A percentile compares a stretch with the other conserved stretches of the same genome.
These are phyloP conservation scores for Nipponia nippon DNA, from an alignment of 2,113 vertebrate genomes.

Conservation along the genomic window DNA sequence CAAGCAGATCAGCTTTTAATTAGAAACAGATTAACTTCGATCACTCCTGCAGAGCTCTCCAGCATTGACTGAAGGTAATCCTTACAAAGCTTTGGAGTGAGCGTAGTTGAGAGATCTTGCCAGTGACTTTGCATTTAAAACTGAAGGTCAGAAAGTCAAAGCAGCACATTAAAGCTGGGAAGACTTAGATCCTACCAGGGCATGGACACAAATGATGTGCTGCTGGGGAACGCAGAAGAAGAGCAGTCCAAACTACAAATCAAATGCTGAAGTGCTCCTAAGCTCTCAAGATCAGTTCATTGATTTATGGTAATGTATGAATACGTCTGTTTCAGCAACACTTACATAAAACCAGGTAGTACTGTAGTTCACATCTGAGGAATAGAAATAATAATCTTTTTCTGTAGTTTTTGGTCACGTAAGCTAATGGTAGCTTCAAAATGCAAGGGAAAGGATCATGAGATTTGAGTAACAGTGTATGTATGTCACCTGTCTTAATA, in stretches of 20 bases:
- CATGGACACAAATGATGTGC: neutral
- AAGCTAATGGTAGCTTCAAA: neutral
- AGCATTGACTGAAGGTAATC: slow-evolving; percentile 42
- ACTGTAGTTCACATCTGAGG: neutral
- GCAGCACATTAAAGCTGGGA: neutral
- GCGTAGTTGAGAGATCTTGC: neutral
- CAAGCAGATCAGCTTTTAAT: slow-evolving; percentile 57
- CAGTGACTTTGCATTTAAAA: slow-evolving; percentile 36
- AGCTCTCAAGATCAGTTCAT: neutral
- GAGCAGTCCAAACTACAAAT: neutral
- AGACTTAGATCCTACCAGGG: neutral
- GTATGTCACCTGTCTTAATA: neutral
- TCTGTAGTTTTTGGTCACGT: neutral
- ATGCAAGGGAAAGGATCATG: neutral
- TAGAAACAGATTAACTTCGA: slow-evolving; percentile 62
- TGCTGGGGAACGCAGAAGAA: neutral
- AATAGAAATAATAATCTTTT: neutral
- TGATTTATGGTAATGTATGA: slow-evolving; percentile 42
- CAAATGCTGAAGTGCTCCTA: neutral
- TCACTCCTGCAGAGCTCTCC: neutral
- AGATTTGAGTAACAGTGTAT: neutral
- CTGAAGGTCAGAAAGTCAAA: slow-evolving; percentile 44
- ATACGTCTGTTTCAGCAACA: neutral
- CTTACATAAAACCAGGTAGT: neutral
- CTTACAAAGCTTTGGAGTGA: neutral